Evolutionary conservation across 1,140 invertebrate genomes (phyloP).

Genomic region (Battus philenor): DNA sequence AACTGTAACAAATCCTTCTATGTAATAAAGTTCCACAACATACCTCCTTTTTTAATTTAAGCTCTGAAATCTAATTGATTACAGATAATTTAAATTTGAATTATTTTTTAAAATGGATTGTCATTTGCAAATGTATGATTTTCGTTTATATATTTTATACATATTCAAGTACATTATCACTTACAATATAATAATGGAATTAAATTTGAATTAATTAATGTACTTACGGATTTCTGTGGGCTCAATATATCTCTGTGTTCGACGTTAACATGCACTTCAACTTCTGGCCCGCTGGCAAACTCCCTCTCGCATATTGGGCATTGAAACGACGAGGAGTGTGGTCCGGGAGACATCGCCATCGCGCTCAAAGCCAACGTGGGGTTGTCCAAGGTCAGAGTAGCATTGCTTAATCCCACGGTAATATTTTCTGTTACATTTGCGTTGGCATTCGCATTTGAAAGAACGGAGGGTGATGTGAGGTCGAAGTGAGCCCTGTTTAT

Average conservation of each 20-base stretch:
- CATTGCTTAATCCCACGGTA: slow-evolving; percentile 47
- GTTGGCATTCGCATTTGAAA: slow-evolving; percentile 55
- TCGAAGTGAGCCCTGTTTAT: slow-evolving; percentile 92
- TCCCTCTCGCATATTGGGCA: slow-evolving; percentile 85
- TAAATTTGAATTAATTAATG: slow-evolving; percentile 3
- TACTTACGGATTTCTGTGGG: slow-evolving; percentile 64
- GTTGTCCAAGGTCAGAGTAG: slow-evolving; percentile 44
- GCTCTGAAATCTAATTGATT: no score
- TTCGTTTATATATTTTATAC: no score
- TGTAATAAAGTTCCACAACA: no score
- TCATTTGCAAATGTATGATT: no score
- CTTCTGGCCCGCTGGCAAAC: slow-evolving; percentile 84
- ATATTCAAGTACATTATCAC: no score
- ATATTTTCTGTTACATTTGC: slow-evolving; percentile 48
- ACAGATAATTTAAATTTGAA: no score
- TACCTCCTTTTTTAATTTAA: no score
- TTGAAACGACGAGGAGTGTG: slow-evolving; percentile 62
- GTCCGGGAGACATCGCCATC: slow-evolving; percentile 61
- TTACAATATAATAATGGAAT: no score
- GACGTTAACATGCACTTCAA: slow-evolving; percentile 90
- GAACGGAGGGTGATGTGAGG: slow-evolving; percentile 80
- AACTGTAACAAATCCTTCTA: no score
- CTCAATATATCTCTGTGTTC: slow-evolving; percentile 80
- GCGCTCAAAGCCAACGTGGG: slow-evolving; percentile 47
- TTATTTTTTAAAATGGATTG: no score